These are phyloP conservation scores for Rynchops niger DNA, from an alignment of 2,113 vertebrate genomes.

Conservation along the genomic window DNA sequence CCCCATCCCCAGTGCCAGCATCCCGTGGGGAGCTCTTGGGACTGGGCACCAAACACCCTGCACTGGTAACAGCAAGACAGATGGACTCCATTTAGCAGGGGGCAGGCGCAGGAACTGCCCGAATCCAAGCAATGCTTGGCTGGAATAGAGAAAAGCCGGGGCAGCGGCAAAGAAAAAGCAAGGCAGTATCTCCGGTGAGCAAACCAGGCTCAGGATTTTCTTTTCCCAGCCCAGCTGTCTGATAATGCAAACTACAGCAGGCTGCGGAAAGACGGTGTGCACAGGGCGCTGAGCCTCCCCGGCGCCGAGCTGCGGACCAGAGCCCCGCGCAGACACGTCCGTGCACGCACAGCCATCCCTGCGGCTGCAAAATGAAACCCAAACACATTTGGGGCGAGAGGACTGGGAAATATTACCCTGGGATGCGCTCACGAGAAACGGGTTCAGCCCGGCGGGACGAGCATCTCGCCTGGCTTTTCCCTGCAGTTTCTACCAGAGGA, in stretches of 20 bases:
- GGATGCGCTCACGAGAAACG: background rate
- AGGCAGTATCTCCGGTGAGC: background rate
- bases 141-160: background rate
- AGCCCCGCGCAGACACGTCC: background rate
- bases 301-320: background rate
- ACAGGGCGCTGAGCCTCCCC: background rate
- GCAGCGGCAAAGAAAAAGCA: background rate
- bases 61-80: background rate
- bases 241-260: background rate
- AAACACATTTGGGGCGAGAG: background rate
- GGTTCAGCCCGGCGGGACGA: background rate
- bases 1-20: background rate
- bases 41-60: background rate
- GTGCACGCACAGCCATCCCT: background rate
- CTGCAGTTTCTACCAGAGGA: background rate
- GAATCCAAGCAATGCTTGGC: background rate
- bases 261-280: background rate
- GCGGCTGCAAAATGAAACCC: background rate
- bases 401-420: background rate
- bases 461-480: background rate
- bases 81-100: background rate
- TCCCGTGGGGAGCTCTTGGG: accelerated
- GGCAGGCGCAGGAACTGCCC: background rate
- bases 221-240: background rate
- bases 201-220: background rate